Base-by-base conservation (phyloP, 1,140 invertebrate genomes). In the Lepidurus apus region DNA sequence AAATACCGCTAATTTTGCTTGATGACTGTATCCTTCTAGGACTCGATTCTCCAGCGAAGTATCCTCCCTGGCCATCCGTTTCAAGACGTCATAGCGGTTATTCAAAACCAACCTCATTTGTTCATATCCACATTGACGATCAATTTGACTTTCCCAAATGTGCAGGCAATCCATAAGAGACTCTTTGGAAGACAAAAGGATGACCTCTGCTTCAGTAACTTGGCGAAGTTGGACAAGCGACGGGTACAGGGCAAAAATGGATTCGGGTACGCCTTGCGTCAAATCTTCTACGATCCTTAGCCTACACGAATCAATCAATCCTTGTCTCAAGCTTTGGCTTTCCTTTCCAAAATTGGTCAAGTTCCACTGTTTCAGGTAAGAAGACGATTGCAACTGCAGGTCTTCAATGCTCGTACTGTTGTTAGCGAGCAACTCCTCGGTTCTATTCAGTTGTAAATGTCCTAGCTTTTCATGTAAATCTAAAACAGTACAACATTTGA, bases 401-500 rank as follows among this genome's bases (percentile, higher is more conserved):
- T 65, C 53, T 65, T 65, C 53, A 65, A 65, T 65, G 7, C 6
- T 7, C 53, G 4, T n/a, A 21, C 21, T 65, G 21, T 17, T 65
- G 17, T 9, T 65, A 1, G 13, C 17, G 3, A 65, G 53, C 53
- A 65, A 17, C 13, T 65, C 17, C 21, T 65, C 53, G 0, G 53
- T 65, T 65, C 53, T 13, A 21, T 65, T 65, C 17, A 65, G 53
- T 4, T 11, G 53, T 17, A 65, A 65, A 7, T 65, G 53, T n/a
- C 1, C n/a, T 7, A 65, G 53, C 53, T 65, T 65, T 11, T 65
- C 53, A 17, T n/a, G 13, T 65, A 65, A n/a, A 17, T 78, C 75
- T 84, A 84, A 11, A 81, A 42, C 42, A 81, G 77, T 11, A 83
- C 82, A 76, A 85, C 82, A 74, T 80, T 75, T 26, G 17, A 76